A percentile compares a stretch with the other conserved stretches of the same genome.
Evolutionary conservation across 1,140 invertebrate genomes (phyloP).

Genomic region (Scylla paramamosain): DNA sequence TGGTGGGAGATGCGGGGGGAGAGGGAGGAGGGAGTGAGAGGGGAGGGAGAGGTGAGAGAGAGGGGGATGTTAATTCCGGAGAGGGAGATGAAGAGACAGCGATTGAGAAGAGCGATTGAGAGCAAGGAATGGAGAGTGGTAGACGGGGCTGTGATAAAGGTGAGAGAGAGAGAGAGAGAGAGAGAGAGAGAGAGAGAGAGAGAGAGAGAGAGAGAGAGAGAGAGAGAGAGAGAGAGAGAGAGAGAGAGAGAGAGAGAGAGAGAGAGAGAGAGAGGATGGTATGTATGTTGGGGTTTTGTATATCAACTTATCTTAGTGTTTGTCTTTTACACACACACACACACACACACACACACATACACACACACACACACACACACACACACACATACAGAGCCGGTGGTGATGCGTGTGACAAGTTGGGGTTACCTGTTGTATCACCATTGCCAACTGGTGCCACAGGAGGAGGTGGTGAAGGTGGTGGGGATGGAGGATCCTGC

Average conservation of each 20-base stretch:
- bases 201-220: slow-evolving; percentile 1
- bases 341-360: slow-evolving; percentile 23
- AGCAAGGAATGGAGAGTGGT: slow-evolving; percentile 71
- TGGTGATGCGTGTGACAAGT: slow-evolving; percentile 79
- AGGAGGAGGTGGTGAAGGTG: slow-evolving; percentile 79
- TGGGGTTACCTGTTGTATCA: slow-evolving; percentile 80
- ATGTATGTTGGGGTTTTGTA: too few species aligned
- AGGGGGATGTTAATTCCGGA: slow-evolving; percentile 71
- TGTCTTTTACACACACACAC: too few species aligned
- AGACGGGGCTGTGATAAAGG: slow-evolving; percentile 77
- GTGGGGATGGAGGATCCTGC: slow-evolving; percentile 79
- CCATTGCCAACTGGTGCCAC: slow-evolving; percentile 79
- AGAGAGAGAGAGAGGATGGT: neutral
- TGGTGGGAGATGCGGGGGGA: slow-evolving; percentile 56
- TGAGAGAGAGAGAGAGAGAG: slow-evolving; percentile 32
- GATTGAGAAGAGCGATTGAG: slow-evolving; percentile 64
- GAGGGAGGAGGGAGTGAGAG: slow-evolving; percentile 45
- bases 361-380: neutral
- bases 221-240: neutral
- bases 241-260: too few species aligned
- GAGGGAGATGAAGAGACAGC: slow-evolving; percentile 76
- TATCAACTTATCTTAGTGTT: too few species aligned
- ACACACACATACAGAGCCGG: slow-evolving; percentile 43
- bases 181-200: slow-evolving; percentile 8
- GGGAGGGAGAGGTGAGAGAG: slow-evolving; percentile 8